These are phyloP conservation scores for Xanthia icteritia DNA, from an alignment of 2,888 invertebrate species.

Conservation along the genomic window DNA sequence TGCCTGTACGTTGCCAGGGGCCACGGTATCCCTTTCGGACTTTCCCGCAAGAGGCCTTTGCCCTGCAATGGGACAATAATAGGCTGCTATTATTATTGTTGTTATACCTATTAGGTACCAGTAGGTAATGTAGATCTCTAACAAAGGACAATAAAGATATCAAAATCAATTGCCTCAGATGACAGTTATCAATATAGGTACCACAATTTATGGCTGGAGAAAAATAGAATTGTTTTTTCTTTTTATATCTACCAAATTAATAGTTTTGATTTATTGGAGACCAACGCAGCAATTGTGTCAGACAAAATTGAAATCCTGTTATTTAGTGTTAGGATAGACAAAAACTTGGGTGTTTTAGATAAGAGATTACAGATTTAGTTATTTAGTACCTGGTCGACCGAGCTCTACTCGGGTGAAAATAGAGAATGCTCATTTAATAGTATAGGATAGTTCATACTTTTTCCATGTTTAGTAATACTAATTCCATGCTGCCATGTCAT, in stretches of 20 bases:
- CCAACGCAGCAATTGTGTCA: background rate
- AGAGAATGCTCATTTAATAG: too few relatives aligned
- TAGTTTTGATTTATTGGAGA: conserved; percentile 44
- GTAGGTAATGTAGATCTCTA: background rate
- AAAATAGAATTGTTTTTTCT: conserved; percentile 29
- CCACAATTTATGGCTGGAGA: conserved; percentile 9
- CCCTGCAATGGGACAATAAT: too few relatives aligned
- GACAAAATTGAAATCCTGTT: conserved; percentile 5
- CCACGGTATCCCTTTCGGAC: too few relatives aligned
- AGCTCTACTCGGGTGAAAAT: too few relatives aligned
- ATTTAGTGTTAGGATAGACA: background rate
- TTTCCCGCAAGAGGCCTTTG: too few relatives aligned
- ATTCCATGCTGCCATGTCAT: too few relatives aligned
- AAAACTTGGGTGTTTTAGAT: background rate
- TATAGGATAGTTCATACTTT: too few relatives aligned
- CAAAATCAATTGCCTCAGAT: background rate
- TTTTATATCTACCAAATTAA: conserved; percentile 20
- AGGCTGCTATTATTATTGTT: too few relatives aligned
- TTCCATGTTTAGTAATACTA: too few relatives aligned
- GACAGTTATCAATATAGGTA: background rate
- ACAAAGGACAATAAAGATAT: conserved; percentile 23
- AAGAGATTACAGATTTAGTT: background rate
- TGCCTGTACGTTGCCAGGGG: too few relatives aligned
- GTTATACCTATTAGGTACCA: background rate
- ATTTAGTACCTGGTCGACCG: too few relatives aligned